Base-by-base conservation (phyloP, 2,888 invertebrate species). In the Lasioglossum marginatum region DNA sequence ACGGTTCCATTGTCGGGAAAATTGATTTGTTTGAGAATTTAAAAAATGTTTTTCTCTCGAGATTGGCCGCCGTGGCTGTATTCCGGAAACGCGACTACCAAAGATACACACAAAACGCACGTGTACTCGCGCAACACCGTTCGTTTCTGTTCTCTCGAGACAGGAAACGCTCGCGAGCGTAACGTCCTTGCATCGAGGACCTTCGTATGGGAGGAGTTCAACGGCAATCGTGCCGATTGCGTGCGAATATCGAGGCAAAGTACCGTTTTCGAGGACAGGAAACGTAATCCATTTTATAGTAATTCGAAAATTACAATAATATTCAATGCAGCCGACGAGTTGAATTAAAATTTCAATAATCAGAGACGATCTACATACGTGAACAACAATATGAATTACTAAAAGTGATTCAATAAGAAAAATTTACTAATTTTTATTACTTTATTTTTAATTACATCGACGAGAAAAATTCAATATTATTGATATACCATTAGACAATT, bases 31-130 rank as follows among this genome's bases (percentile, higher is more conserved):
- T 52, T 52, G 52, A 3, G 2, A 23, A 52, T 52, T 52, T 23
- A 1, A 52, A 23, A 2, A 10, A 23, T 8, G 19, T 5, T 77
- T 83, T 83, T 68, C 72, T 60, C 27, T 60, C 27, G 14, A 27
- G 14, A 27, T 16, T 27, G 27, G 27, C 16, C 4, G 27, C 16
- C 79, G 83, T 66, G 57, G 63, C 48, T 43, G 34, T 60, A 63
- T 84, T 86, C 79, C 85, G 81, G 16, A 27, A 85, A 80, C 40
- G 12, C 48, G 75, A 80, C 85, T 85, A 52, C 19, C 37, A 34
- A 34, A 31, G 27, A 52, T 23, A 52, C 23, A 52, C 10, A 40
- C 63, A 10, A 19, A n/a, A 19, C 19, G 27, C 43, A 45, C 57
- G 57, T 77, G 66, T 63, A 63, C 16, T 31, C 60, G 52, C 34